phyloP scores from a whole-genome alignment of 35 echinoderm and acorn worm species.

The Ophioderma brevispina region DNA sequence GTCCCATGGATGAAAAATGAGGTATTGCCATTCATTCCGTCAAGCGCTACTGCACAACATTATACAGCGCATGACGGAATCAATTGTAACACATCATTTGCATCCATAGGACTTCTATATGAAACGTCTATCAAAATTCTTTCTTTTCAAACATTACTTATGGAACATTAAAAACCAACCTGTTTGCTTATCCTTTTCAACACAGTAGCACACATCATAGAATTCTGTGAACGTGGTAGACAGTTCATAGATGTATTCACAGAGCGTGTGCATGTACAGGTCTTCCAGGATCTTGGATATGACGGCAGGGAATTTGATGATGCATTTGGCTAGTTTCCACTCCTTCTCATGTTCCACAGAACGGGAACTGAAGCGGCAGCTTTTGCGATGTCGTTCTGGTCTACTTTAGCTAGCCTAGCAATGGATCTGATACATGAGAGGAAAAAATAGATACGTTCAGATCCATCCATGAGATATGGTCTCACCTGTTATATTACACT shows the following conservation, averaged over 20 bases:
- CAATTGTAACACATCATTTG: too few species aligned
- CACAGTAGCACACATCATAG: constrained; percentile 96
- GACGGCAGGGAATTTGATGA: constrained; percentile 74
- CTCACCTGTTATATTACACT: too few species aligned
- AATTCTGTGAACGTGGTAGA: constrained; percentile 98
- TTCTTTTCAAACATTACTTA: too few species aligned
- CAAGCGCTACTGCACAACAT: too few species aligned
- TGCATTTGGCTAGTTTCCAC: constrained; percentile 96
- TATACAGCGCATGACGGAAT: too few species aligned
- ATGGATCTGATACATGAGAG: constrained; percentile 73
- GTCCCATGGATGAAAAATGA: too few species aligned
- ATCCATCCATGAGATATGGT: too few species aligned
- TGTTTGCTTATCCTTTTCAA: constrained; percentile 24
- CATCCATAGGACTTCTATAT: too few species aligned
- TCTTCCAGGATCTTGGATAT: constrained; percentile 77
- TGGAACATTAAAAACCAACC: too few species aligned
- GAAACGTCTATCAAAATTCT: too few species aligned
- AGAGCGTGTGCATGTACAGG: constrained; percentile 82
- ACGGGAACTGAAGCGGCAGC: constrained; percentile 63
- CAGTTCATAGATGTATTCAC: constrained; percentile 94
- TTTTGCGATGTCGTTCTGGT: constrained; percentile 36
- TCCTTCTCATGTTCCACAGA: constrained; percentile 81
- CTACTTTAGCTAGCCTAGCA: constrained; percentile 80
- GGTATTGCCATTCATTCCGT: too few species aligned
- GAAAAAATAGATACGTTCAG: too few species aligned